Base-by-base conservation (phyloP, 2,113 vertebrate genomes). In the Pao palembangensis region DNA sequence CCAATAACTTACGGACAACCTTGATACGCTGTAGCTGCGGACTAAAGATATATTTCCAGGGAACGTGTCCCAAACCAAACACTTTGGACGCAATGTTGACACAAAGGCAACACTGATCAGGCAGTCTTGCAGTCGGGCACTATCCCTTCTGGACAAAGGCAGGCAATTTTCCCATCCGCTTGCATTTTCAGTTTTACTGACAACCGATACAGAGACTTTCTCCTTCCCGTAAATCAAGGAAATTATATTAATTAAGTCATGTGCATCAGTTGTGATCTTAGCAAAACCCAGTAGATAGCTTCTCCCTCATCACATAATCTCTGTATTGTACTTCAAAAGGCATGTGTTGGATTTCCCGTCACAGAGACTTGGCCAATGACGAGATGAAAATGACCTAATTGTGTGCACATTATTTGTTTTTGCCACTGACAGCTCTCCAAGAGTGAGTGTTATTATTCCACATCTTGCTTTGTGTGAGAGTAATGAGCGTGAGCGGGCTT, bases 371-470 rank as follows among this genome's bases (percentile, higher is more conserved):
- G 75, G 47, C 47, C 51, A 62, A 65, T 68, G 51, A n/a, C 8
- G 16, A 56, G 57, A 74, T 73, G 78, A 84, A 83, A 80, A 84
- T 56, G 64, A 83, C 73, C 77, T 79, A 73, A 87, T 73, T 83
- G 76, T 75, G 52, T 67, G 71, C 63, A 60, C 28, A 70, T 72
- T 64, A 64, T 71, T 78, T 19, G 56, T 67, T 78, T 79, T 76
- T 51, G 51, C 17, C 53, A 17, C 62, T 48, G 50, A 76, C 67
- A 58, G 67, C 63, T 57, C 34, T 56, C 62, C 21, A 6, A 69
- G 51, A 55, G 47, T 58, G 57, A 50, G 68, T 74, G 51, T 79
- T 74, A 73, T 78, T 76, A 56, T 82, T 77, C n/a, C 56, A 48
- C 58, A 82, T 86, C 73, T 51, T 21, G 50, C 73, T 82, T 87